Base-by-base conservation (phyloP, 1,140 invertebrate species). In the Lasioglossum albipes region DNA sequence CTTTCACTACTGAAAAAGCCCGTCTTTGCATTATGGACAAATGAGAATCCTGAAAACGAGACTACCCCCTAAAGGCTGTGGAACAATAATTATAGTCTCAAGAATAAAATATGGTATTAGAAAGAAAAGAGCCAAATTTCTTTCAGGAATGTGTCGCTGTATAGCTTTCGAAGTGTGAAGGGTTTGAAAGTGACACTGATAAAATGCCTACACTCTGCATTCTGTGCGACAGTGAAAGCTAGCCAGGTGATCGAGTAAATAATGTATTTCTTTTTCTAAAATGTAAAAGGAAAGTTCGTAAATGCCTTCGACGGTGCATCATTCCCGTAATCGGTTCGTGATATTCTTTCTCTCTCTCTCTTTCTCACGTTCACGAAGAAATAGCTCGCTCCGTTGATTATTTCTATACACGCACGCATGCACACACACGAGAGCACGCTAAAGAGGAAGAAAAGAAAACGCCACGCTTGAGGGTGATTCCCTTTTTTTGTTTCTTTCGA, bases 371-470 rank as follows among this genome's bases (percentile, higher is more conserved):
- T 75, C 79, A 69, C 64, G 76, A 79, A 73, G 68, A 84, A 54
- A 69, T 78, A 81, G 74, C 64, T 84, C 81, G 84, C 80, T 65
- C 74, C 69, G 61, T 83, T 81, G 71, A 80, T 86, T 77, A 81
- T 86, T 69, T 79, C 79, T 82, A 85, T 71, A 88, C 84, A 82
- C 82, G 76, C 84, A 87, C 67, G 80, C 57, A 84, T 76, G 62
- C 85, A 87, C 65, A 82, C 85, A 84, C 82, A 70, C 85, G 69
- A 86, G 84, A 86, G 73, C 85, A 69, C 81, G 81, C 70, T 52
- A 83, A 49, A 81, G 74, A 84, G 59, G 77, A 82, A 84, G 75
- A 79, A 81, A 82, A 81, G 73, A 81, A 57, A 70, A 81, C 79
- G 72, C 36, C 64, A 77, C 59, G 71, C 74, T 52, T 73, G 49